Conservation (phyloP, 35 echinoderm and acorn worm species). For the Amphiura filiformis region DNA sequence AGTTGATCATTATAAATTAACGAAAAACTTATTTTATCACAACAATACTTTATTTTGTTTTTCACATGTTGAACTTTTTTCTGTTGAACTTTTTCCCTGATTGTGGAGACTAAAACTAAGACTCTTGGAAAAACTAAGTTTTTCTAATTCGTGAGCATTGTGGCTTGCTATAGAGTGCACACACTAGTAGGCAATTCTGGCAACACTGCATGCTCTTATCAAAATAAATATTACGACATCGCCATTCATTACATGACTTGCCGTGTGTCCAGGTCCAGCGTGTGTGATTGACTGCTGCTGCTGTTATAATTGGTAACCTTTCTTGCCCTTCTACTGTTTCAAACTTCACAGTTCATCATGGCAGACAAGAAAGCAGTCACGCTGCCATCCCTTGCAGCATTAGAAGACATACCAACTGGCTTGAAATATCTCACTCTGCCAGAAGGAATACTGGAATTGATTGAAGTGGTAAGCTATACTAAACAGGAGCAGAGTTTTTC, state of each 20-base stretch:
- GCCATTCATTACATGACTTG: background rate
- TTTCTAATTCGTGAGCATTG: too few species aligned
- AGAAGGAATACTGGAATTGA: conserved; percentile 44
- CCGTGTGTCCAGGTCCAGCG: background rate
- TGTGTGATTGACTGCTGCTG: background rate
- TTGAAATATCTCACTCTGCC: conserved; percentile 48
- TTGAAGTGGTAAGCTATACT: conserved; percentile 35
- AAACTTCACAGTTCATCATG: conserved; percentile 6
- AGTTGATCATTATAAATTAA: too few species aligned
- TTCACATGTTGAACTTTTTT: too few species aligned
- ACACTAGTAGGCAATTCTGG: too few species aligned
- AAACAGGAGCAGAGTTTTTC: background rate
- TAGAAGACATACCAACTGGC: conserved; percentile 28
- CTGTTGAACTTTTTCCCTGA: too few species aligned
- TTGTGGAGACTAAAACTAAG: too few species aligned
- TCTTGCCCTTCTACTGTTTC: background rate
- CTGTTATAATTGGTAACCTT: too few species aligned
- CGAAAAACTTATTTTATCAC: too few species aligned
- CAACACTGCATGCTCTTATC: background rate
- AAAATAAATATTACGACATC: background rate
- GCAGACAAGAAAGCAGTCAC: conserved; percentile 11
- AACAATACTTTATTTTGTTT: too few species aligned
- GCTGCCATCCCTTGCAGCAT: conserved; percentile 3
- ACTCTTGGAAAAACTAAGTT: too few species aligned
- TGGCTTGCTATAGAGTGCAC: too few species aligned